Conservation (phyloP, 2,888 invertebrate species). For the Trichacis sp. region DNA sequence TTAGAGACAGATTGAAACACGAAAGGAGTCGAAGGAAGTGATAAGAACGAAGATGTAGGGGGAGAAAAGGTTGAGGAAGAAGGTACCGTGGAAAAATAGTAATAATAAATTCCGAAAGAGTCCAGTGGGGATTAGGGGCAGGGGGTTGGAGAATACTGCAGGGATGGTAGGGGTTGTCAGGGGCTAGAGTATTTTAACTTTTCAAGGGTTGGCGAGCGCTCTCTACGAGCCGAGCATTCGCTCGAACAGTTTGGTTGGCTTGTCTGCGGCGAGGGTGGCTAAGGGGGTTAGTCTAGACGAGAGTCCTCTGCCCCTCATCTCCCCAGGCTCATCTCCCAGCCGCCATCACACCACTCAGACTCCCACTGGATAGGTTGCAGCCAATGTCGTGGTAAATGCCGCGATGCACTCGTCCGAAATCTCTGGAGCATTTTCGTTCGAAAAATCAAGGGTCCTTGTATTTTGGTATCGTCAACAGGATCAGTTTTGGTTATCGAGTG, state of each 20-base stretch:
- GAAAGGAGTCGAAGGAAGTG: no score
- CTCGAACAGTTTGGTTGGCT: constrained; percentile 66
- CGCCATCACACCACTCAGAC: constrained; percentile 49
- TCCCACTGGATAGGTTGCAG: constrained; percentile 62
- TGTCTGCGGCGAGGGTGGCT: constrained; percentile 52
- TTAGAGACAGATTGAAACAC: constrained; percentile 17
- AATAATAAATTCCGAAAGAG: constrained; percentile 63
- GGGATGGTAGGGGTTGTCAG: constrained; percentile 47
- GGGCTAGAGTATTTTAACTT: constrained; percentile 65
- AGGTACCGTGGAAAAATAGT: constrained; percentile 60
- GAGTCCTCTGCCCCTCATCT: constrained; percentile 48
- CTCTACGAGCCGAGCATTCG: constrained; percentile 56
- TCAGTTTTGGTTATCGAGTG: no score
- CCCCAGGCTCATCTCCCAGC: constrained; percentile 40
- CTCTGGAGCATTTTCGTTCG: constrained; percentile 54
- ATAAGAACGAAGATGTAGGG: constrained; percentile 8
- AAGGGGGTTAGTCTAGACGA: constrained; percentile 66
- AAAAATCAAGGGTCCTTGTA: constrained; percentile 30
- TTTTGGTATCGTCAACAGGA: no score
- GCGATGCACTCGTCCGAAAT: constrained; percentile 61
- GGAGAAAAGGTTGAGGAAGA: constrained; percentile 30
- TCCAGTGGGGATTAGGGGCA: constrained; percentile 39
- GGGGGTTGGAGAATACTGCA: constrained; percentile 42
- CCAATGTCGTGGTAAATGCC: constrained; percentile 60
- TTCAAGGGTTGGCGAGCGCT: constrained; percentile 42